phyloP scores from a whole-genome alignment of 1,140 invertebrate genomes.

The Musca domestica region DNA sequence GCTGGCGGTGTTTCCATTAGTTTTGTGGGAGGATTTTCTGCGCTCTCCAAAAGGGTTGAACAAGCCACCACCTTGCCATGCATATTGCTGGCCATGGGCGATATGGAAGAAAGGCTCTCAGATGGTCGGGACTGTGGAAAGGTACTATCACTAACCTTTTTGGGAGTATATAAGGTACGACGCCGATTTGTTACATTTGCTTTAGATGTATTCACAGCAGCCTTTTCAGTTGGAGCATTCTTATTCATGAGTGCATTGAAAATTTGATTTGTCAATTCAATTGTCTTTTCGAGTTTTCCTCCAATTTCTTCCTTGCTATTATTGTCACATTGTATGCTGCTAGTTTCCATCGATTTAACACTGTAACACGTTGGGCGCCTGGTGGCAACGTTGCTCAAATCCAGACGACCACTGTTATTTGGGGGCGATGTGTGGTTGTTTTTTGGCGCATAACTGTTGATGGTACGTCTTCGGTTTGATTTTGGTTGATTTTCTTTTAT shows the following conservation, averaged over 20 bases:
- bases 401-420: not conserved
- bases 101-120: not conserved
- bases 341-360: not conserved
- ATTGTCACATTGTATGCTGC: not conserved
- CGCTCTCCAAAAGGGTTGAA: not conserved
- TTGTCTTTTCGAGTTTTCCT: not conserved
- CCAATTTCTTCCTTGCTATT: not conserved
- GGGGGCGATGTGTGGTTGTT: not conserved
- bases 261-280: too few species aligned
- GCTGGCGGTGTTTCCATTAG: not conserved
- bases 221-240: not conserved
- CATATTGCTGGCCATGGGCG: not conserved
- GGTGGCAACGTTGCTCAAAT: not conserved
- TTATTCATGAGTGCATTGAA: too few species aligned
- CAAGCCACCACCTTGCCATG: not conserved
- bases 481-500: not conserved
- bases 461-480: not conserved
- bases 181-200: not conserved
- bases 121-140: not conserved
- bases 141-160: not conserved
- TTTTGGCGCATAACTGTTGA: not conserved
- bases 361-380: not conserved
- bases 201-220: not conserved
- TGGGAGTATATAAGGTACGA: conserved; percentile 20
- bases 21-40: not conserved